phyloP scores from a whole-genome alignment of 2,888 invertebrate species.

The Habrosyne pyritoides region DNA sequence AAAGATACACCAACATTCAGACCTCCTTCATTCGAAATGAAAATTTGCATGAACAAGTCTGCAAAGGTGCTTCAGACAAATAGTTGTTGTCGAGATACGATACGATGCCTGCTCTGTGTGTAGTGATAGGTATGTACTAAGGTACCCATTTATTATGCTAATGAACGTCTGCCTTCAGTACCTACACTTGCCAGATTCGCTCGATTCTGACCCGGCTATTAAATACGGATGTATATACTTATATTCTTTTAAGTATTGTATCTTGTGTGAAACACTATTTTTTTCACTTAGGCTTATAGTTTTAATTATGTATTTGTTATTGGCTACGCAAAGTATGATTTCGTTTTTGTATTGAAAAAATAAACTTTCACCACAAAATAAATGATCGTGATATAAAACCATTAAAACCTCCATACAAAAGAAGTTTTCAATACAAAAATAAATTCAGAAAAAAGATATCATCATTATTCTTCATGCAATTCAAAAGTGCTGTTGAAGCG shows the following conservation, averaged over 20 bases:
- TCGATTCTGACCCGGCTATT: conserved; percentile 26
- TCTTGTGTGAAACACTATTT: not conserved
- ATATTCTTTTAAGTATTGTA: too few relatives aligned
- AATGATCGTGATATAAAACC: not conserved
- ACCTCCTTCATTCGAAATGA: conserved; percentile 39
- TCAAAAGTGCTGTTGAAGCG: conserved; percentile 38
- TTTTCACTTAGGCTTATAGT: not conserved
- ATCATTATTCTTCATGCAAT: conserved; percentile 45
- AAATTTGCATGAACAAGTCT: conserved; percentile 65
- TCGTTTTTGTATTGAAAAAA: not conserved
- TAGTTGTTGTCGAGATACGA: conserved; percentile 38
- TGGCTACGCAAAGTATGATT: not conserved
- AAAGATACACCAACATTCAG: not conserved
- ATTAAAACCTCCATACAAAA: not conserved
- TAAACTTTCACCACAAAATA: not conserved
- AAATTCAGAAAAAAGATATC: conserved; percentile 32
- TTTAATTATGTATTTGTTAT: not conserved
- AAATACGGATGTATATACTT: too few relatives aligned
- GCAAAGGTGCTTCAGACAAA: conserved; percentile 56
- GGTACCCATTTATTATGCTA: conserved; percentile 68
- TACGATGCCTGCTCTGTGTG: conserved; percentile 36
- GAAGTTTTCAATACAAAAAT: conserved; percentile 13
- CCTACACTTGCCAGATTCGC: conserved; percentile 35
- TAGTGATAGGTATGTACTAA: conserved; percentile 26
- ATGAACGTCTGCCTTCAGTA: conserved; percentile 57